These are phyloP conservation scores for Netelia fuscicornis DNA, from an alignment of 2,888 invertebrate genomes.

Conservation along the genomic window DNA sequence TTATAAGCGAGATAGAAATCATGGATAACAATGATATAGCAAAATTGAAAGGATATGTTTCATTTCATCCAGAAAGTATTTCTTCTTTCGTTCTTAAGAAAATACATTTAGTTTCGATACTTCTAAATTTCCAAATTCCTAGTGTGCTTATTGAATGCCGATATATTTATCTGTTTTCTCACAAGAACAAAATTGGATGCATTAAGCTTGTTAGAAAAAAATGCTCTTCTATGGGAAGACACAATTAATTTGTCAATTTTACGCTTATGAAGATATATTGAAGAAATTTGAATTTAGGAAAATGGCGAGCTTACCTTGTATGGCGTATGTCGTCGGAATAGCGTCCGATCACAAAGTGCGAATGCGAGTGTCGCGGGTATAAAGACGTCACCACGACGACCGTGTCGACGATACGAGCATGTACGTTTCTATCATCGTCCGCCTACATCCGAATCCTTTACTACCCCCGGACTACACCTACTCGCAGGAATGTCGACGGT, in stretches of 20 bases:
- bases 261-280: not conserved
- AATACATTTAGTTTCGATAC: too few species aligned
- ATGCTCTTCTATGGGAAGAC: not conserved
- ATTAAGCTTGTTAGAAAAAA: too few species aligned
- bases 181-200: too few species aligned
- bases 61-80: too few species aligned
- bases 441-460: slow-evolving; percentile 24
- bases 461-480: slow-evolving; percentile 4
- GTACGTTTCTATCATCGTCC: slow-evolving; percentile 5
- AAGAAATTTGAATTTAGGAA: not conserved
- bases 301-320: slow-evolving; percentile 35
- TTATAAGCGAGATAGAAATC: too few species aligned
- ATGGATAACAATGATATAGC: too few species aligned
- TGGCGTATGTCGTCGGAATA: slow-evolving; percentile 32
- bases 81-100: too few species aligned
- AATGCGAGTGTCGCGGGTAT: slow-evolving; percentile 46
- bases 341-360: slow-evolving; percentile 37
- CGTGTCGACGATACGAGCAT: slow-evolving; percentile 8
- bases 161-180: too few species aligned
- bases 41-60: too few species aligned
- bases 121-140: too few species aligned
- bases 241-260: not conserved
- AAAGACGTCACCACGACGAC: slow-evolving; percentile 65
- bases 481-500: not conserved
- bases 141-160: too few species aligned